phyloP scores from a whole-genome alignment of 2,888 invertebrate species.

The Anagyrus pseudococci region DNA sequence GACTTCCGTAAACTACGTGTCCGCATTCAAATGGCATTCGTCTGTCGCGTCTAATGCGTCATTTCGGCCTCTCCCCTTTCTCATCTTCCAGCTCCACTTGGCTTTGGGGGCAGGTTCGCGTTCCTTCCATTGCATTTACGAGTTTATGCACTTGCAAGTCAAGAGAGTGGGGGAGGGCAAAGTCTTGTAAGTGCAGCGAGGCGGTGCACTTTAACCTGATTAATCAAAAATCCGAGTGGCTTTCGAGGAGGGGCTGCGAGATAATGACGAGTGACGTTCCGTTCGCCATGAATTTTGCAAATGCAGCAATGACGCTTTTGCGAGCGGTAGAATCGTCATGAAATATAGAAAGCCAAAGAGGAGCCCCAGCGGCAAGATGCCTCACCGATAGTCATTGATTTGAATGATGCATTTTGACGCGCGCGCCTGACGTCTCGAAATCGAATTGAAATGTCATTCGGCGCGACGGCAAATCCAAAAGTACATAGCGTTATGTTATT shows the following conservation, averaged over 20 bases:
- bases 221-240: constrained; percentile 28
- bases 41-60: constrained; percentile 23
- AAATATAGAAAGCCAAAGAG: constrained; percentile 1
- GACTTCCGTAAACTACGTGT: constrained; percentile 46
- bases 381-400: constrained; percentile 24
- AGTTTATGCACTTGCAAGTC: too few species aligned
- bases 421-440: too few species aligned
- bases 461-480: too few species aligned
- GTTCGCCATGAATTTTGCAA: constrained; percentile 31
- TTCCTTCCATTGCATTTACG: neutral
- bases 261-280: constrained; percentile 38
- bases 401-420: neutral
- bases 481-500: too few species aligned
- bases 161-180: neutral
- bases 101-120: neutral
- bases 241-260: neutral
- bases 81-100: constrained; percentile 32
- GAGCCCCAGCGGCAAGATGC: neutral
- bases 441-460: too few species aligned
- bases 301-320: constrained; percentile 20
- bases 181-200: too few species aligned
- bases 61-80: constrained; percentile 27
- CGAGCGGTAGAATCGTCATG: neutral
- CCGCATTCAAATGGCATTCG: constrained; percentile 51
- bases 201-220: constrained; percentile 18